phyloP scores from a whole-genome alignment of 1,140 invertebrate genomes.

The Drosophila ohnishii region DNA sequence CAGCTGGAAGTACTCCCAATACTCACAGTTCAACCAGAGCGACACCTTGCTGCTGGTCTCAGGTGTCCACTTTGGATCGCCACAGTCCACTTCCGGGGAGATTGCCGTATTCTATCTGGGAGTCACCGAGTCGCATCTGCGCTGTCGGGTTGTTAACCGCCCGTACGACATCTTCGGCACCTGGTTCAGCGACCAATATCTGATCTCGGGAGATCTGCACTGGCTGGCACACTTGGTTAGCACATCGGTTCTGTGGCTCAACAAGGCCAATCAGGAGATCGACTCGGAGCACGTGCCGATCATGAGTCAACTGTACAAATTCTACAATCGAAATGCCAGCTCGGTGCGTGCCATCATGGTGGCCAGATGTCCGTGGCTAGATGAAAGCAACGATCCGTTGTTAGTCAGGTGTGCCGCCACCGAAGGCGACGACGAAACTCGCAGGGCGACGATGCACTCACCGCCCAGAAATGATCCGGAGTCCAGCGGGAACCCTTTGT shows the following conservation, averaged over 20 bases:
- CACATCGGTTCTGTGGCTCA: constrained; percentile 91
- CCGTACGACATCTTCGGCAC: constrained; percentile 95
- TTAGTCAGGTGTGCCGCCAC: neutral
- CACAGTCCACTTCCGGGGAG: constrained; percentile 91
- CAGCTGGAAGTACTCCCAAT: constrained; percentile 95
- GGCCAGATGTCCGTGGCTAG: constrained; percentile 82
- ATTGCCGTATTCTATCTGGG: constrained; percentile 93
- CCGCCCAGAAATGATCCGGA: constrained; percentile 10
- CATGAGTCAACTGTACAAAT: constrained; percentile 90
- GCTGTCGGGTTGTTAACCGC: constrained; percentile 92
- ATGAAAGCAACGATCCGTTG: constrained; percentile 73
- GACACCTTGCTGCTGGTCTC: constrained; percentile 93
- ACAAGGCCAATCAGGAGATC: constrained; percentile 92
- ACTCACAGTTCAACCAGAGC: constrained; percentile 93
- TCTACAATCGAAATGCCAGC: constrained; percentile 93
- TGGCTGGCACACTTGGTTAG: constrained; percentile 92
- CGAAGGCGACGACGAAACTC: neutral
- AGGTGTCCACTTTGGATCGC: constrained; percentile 93
- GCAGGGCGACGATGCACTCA: neutral
- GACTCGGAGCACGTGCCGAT: constrained; percentile 92
- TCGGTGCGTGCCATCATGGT: constrained; percentile 84
- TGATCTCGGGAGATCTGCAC: constrained; percentile 91
- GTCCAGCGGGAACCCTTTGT: constrained; percentile 58
- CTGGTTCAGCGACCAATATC: constrained; percentile 93
- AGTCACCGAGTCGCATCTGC: constrained; percentile 87